phyloP scores from a whole-genome alignment of 1,140 invertebrate species.

The Cydia splendana region DNA sequence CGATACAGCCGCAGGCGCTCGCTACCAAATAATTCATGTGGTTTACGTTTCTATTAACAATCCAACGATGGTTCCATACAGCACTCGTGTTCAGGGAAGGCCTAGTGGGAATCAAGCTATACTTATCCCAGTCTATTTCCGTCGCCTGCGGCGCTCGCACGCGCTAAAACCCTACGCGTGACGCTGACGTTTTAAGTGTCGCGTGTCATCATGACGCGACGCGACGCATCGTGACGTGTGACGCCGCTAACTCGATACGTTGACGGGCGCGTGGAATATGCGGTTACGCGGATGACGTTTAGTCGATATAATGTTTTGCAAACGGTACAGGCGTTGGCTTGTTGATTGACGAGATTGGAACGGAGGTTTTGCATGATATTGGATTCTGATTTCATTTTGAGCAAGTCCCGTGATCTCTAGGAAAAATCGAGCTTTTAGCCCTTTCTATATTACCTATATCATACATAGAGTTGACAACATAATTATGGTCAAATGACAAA shows the following conservation, averaged over 20 bases:
- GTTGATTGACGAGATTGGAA: slow-evolving; percentile 18
- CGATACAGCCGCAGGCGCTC: background rate
- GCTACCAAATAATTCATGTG: slow-evolving; percentile 6
- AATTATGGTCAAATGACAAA: no score
- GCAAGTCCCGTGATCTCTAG: no score
- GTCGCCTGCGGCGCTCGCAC: slow-evolving; percentile 56
- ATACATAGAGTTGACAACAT: no score
- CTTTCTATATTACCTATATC: no score
- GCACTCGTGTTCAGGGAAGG: slow-evolving; percentile 52
- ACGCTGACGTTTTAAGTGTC: slow-evolving; percentile 37
- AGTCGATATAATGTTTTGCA: slow-evolving; percentile 1
- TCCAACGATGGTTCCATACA: slow-evolving; percentile 59
- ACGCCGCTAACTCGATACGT: slow-evolving; percentile 28
- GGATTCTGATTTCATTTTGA: background rate
- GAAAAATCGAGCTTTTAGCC: no score
- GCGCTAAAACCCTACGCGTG: slow-evolving; percentile 48
- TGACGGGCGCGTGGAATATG: background rate
- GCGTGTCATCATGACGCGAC: slow-evolving; percentile 33
- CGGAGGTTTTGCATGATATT: background rate
- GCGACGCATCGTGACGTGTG: slow-evolving; percentile 14
- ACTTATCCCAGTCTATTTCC: slow-evolving; percentile 61
- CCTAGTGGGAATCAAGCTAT: slow-evolving; percentile 49
- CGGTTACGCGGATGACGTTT: slow-evolving; percentile 18
- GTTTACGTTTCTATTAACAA: slow-evolving; percentile 45
- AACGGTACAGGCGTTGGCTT: background rate